Evolutionary conservation across 2,113 vertebrate species (phyloP), one percentile per base, ranked within the genome.

Genomic region (Noctilio leporinus): DNA sequence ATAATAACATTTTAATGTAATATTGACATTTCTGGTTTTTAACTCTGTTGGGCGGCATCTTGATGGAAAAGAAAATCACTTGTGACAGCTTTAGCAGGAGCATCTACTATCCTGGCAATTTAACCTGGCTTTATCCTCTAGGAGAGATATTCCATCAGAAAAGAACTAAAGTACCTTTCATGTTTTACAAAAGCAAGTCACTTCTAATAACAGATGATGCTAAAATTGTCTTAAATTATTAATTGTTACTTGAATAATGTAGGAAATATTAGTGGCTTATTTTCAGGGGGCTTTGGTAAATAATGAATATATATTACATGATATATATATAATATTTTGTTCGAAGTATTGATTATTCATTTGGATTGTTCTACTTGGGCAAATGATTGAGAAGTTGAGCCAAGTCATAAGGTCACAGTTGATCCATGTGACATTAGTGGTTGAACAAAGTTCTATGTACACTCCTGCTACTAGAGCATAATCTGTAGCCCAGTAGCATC

Each of bases 21-120:
- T 96, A 96, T 97, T 97, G 97, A 96, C 92, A 97, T 97, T 97
- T 97, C 96, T 97, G 82, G 38, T 96, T 97, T 96, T 97, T 96
- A 95, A 95, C 87, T 89, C 95, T 76, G 94, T 93, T 95, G 96
- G 93, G 67, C 77, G 95, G 59, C 95, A 94, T 91, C 82, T 92
- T 93, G 92, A 97, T 96, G 72, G 55, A 87, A 96, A 95, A 80
- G 72, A 97, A 96, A 97, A 89, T 96, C 62, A 82, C 76, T 78
- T 89, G 76, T 85, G 65, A 86, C 65, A 17, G 55, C 67, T 85
- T 86, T 86, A 75, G 73, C 22, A 8, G 64, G 65, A 96, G 77
- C 33, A n/a, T 78, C 87, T 95, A 88, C 89, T 45, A 85, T 86
- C 75, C 72, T 65, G 72, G 64, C 92, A 94, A 45, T 92, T 91